Base-by-base conservation (phyloP, 2,113 vertebrate genomes). In the Rynchops niger region DNA sequence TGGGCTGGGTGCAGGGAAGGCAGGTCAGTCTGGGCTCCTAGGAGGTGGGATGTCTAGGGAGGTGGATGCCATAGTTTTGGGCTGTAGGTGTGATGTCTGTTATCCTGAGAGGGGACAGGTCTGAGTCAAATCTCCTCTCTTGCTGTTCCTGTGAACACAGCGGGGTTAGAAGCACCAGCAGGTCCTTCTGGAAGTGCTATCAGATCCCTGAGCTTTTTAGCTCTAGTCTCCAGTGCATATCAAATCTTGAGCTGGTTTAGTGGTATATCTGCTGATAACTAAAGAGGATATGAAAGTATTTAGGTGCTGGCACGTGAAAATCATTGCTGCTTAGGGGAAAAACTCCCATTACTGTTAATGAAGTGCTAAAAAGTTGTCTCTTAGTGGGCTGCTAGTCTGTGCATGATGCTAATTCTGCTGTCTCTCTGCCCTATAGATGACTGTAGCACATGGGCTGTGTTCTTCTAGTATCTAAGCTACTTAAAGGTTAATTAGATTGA, bases 31-130 rank as follows among this genome's bases (percentile, higher is more conserved):
- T 53, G 50, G 25, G 32, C 12, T 91, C 11, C 13, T 79, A 19
- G 45, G 45, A 18, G 45, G 45, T 45, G 45, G 66, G 49, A 18
- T 88, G 3, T 6, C 26, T 4, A 4, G 38, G 56, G 23, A 49
- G 12, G 43, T 58, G 34, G 22, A 9, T 6, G 9, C 1, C 1
- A 0, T 2, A 20, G 56, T 30, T 2, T 73, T 67, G 16, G 45
- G 12, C 6, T 32, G 8, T 27, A 34, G 42, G 22, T 50, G 52
- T 56, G 43, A 56, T 16, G 38, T 42, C 30, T 76, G n/a, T 38
- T 45, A 5, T 12, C 16, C 34, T 38, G 26, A 25, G 25, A 27
- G 11, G 15, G 59, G 40, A 36, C 5, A 42, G 42, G 36, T 45
- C 45, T 45, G 17, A 19, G 45, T 45, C 17, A 45, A 19, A 19